phyloP scores from a whole-genome alignment of 2,113 vertebrate species.

The Stomatorhinus ivindoensis region DNA sequence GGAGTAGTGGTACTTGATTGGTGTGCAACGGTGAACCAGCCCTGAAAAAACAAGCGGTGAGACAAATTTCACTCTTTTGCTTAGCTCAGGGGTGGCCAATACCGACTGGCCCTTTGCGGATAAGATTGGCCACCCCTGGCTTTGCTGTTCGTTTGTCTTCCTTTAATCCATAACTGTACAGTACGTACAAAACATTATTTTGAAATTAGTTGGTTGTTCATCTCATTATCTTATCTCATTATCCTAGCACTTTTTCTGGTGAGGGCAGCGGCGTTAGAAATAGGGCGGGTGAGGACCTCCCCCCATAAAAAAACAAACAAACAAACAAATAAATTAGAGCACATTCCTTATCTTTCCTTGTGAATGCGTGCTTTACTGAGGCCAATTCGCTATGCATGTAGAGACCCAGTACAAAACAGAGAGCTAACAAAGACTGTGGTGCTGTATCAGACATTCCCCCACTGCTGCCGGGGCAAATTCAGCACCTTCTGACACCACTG shows the following conservation, averaged over 20 bases:
- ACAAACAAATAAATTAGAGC: too few relatives aligned
- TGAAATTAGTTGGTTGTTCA: background rate
- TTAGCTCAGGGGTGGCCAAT: background rate
- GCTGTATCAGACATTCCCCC: background rate
- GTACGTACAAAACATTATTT: background rate
- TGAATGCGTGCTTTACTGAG: too few relatives aligned
- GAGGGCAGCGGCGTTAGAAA: too few relatives aligned
- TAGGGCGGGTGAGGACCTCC: too few relatives aligned
- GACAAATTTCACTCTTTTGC: background rate
- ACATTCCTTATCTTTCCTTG: too few relatives aligned
- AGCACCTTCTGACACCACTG: background rate
- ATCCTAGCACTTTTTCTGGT: background rate
- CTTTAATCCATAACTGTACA: background rate
- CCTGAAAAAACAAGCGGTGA: constrained; percentile 45
- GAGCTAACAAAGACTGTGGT: too few relatives aligned
- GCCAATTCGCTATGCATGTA: too few relatives aligned
- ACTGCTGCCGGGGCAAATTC: background rate
- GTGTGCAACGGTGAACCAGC: constrained; percentile 75
- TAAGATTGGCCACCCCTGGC: too few relatives aligned
- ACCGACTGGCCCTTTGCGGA: too few relatives aligned
- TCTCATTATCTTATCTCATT: background rate
- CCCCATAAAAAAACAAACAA: too few relatives aligned
- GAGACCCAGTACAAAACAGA: too few relatives aligned
- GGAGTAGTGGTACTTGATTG: constrained; percentile 88
- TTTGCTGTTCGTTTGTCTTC: background rate